Evolutionary conservation across 2,888 invertebrate species (phyloP).

Genomic region (Phyllotreta striolata): DNA sequence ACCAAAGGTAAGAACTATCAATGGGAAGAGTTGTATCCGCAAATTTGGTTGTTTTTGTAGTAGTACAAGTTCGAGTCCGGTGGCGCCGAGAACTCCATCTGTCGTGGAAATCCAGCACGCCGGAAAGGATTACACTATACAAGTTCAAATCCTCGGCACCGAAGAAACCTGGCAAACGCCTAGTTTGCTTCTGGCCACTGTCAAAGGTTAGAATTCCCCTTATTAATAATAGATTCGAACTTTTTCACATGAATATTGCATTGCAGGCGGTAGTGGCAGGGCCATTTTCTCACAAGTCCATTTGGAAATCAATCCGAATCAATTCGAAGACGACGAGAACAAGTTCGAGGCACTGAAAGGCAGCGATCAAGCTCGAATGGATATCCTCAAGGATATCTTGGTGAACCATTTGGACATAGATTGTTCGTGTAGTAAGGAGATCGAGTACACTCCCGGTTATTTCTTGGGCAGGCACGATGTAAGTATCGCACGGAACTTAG

Average conservation of each 20-base stretch:
- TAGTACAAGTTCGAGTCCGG: conserved; percentile 58
- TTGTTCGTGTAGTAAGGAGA: conserved; percentile 59
- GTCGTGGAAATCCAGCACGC: conserved; percentile 58
- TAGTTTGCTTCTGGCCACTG: conserved; percentile 76
- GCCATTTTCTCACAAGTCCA: conserved; percentile 87
- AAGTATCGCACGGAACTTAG: conserved; percentile 47
- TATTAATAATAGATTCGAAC: not conserved
- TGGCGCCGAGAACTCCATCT: conserved; percentile 59
- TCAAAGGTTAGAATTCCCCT: conserved; percentile 54
- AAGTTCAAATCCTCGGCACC: conserved; percentile 79
- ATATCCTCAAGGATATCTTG: conserved; percentile 80
- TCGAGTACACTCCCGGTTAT: conserved; percentile 70
- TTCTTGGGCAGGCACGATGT: conserved; percentile 87
- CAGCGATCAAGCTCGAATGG: conserved; percentile 76
- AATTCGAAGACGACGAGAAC: conserved; percentile 70
- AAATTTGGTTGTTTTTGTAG: conserved; percentile 34
- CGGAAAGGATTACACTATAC: conserved; percentile 73
- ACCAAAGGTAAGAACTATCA: conserved; percentile 37
- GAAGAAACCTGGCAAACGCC: conserved; percentile 91
- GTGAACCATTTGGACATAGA: conserved; percentile 74
- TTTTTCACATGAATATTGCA: conserved; percentile 2
- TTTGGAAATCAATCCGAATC: conserved; percentile 78
- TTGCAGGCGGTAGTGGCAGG: conserved; percentile 67
- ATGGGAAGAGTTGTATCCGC: not conserved
- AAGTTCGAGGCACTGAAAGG: conserved; percentile 67